Evolutionary conservation across 2,797 vertebrate species (phyloP).

Genomic region (Rallus crepitans): DNA sequence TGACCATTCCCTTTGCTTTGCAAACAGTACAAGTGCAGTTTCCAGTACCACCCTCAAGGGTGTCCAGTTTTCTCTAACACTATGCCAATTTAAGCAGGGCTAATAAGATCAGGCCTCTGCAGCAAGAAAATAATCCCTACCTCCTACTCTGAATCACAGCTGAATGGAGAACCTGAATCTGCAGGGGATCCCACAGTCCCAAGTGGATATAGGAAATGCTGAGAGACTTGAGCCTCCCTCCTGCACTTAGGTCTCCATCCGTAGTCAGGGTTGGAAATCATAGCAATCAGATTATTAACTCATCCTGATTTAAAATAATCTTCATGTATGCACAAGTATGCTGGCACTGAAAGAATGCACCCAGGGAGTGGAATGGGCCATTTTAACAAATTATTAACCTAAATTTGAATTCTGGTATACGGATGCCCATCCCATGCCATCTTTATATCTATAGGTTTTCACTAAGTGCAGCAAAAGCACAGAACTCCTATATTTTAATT

Average conservation of each 20-base stretch:
- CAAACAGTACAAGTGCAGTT: fast-evolving
- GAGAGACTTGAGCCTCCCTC: background rate
- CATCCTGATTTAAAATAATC: background rate
- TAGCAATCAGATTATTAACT: background rate
- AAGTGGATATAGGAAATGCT: background rate
- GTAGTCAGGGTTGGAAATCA: background rate
- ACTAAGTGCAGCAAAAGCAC: background rate
- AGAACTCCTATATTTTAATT: background rate
- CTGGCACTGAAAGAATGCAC: background rate
- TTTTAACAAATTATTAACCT: background rate
- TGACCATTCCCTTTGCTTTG: background rate
- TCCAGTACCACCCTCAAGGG: background rate
- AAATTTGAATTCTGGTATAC: background rate
- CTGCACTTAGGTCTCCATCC: background rate
- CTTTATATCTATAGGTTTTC: background rate
- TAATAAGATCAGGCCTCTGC: background rate
- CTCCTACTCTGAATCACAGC: background rate
- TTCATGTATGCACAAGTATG: background rate
- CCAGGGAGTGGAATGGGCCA: background rate
- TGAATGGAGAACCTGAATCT: background rate
- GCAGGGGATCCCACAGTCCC: background rate
- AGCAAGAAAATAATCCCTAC: background rate
- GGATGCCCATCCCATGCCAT: background rate
- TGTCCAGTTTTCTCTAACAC: background rate
- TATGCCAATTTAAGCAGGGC: background rate